phyloP scores from a whole-genome alignment of 2,113 vertebrate genomes.

The Vidua macroura region DNA sequence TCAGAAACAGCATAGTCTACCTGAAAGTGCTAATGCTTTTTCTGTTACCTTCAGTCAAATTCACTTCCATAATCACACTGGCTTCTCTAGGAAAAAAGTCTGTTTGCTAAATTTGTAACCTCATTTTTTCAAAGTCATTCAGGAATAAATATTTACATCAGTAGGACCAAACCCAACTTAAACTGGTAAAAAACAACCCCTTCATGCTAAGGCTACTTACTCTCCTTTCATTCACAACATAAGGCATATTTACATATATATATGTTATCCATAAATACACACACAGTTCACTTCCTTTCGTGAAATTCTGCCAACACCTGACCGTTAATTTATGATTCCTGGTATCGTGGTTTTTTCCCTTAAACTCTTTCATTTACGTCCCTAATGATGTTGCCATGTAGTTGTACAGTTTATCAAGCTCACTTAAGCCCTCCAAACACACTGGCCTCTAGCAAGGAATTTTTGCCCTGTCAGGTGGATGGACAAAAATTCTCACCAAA shows the following conservation, averaged over 20 bases:
- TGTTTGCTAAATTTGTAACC: not conserved
- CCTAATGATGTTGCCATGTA: not conserved
- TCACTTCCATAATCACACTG: not conserved
- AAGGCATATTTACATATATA: not conserved
- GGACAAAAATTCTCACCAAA: not conserved
- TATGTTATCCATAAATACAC: not conserved
- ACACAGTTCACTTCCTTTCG: not conserved
- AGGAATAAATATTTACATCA: not conserved
- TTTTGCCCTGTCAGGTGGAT: not conserved
- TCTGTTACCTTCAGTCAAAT: not conserved
- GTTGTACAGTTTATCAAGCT: not conserved
- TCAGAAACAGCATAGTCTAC: not conserved
- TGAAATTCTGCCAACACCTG: not conserved
- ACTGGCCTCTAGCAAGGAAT: not conserved
- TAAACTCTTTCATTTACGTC: not conserved
- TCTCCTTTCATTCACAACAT: not conserved
- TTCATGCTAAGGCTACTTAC: not conserved
- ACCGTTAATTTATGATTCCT: not conserved
- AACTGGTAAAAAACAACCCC: not conserved
- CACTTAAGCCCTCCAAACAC: not conserved
- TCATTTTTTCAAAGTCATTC: accelerated
- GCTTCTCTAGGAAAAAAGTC: not conserved
- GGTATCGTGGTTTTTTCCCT: not conserved
- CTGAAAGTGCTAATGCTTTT: not conserved
- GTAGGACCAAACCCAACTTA: not conserved